Percentiles rank a stretch among this genome's conserved stretches.
Evolutionary conservation across 1,140 invertebrate genomes (phyloP).

Genomic region (Procambarus clarkii): DNA sequence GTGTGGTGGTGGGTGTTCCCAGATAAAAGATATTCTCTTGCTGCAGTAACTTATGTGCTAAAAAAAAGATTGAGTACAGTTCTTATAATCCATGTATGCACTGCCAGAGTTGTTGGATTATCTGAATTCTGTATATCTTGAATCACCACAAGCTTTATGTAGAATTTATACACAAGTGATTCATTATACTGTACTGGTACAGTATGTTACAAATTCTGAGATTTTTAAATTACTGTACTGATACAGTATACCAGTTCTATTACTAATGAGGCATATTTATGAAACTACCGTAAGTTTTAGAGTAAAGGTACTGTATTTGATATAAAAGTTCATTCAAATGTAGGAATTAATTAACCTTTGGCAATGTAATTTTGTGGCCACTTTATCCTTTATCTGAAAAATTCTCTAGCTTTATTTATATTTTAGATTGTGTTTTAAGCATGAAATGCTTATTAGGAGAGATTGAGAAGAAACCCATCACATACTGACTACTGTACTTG

Average conservation of each 20-base stretch:
- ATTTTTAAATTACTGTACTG: no score
- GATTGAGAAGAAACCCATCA: no score
- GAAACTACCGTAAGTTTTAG: background rate
- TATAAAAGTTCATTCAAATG: background rate
- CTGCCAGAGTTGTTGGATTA: no score
- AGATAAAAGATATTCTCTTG: background rate
- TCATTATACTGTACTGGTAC: background rate
- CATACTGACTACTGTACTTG: no score
- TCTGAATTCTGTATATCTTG: no score
- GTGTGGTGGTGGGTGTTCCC: background rate
- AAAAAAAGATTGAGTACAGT: no score
- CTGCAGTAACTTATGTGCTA: no score
- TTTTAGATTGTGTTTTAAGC: background rate
- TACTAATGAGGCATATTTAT: background rate
- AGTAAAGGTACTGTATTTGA: background rate
- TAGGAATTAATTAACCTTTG: background rate
- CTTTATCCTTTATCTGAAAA: background rate
- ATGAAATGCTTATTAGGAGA: background rate
- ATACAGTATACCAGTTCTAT: background rate
- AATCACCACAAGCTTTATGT: no score
- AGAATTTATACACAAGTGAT: background rate
- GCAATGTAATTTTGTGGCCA: background rate
- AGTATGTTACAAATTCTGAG: background rate
- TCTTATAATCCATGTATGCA: no score
- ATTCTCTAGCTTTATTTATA: background rate